Base-by-base conservation (phyloP, 2,888 invertebrate species). In the Colletes collaris region DNA sequence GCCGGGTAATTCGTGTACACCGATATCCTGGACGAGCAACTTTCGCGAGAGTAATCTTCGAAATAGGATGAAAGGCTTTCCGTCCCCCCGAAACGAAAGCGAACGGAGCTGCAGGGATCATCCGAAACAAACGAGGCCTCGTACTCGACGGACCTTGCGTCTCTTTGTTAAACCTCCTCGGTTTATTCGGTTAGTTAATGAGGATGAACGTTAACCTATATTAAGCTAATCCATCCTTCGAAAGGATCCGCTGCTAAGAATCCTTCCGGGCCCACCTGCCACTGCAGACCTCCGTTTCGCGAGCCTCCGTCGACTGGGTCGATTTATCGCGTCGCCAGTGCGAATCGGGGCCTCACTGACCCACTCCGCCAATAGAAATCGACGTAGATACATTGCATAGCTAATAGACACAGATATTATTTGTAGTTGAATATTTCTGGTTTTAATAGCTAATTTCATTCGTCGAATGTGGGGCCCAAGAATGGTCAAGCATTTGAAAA, bases 151-250 rank as follows among this genome's bases (percentile, higher is more conserved):
- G 50, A n/a, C 13, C 55, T 19, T 4, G 11, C 40, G 35, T 8
- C 8, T 85, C 87, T 88, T 88, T 88, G 85, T 87, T 40, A 79
- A 27, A 27, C 27, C 27, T 27, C 27, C 2, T 65, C 56, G 67
- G 77, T 86, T 87, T 82, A 85, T 84, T 85, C 87, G 76, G 75
- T 88, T 88, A 89, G 88, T 86, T 90, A 90, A 91, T 83, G 87
- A 89, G 90, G 88, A 90, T 89, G 78, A 90, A 86, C 88, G 88
- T 89, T 89, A 87, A 81, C 82, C 87, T 86, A 87, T 81, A 89
- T 89, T 91, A 89, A 62, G 72, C 66, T 89, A 86, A 90, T 89
- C 75, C 67, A 65, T 70, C 70, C 71, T 46, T 56, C 11, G 52
- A 52, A 37, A 65, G 8, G 7, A 8, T 8, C 44, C 44, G 44